Evolutionary conservation across 2,797 vertebrate species (phyloP).

Genomic region (Gobio occitaniae): DNA sequence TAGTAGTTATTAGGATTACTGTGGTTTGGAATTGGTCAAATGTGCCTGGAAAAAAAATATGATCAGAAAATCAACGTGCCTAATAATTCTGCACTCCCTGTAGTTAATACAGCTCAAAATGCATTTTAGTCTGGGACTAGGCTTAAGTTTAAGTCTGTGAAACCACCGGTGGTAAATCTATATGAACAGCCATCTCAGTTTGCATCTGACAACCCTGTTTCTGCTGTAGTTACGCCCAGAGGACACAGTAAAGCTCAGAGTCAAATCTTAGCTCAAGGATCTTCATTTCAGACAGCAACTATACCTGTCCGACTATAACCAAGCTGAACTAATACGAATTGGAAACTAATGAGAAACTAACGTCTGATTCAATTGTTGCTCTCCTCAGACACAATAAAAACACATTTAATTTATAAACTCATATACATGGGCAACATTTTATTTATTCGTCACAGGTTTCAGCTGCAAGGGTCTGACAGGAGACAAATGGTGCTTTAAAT

Average conservation of each 20-base stretch:
- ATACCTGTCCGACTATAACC: background rate
- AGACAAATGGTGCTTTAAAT: constrained; percentile 25
- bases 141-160: background rate
- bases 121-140: too few relatives aligned
- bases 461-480: constrained; percentile 18
- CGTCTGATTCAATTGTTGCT: background rate
- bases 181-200: background rate
- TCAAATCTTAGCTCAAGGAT: constrained; percentile 12
- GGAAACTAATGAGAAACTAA: background rate
- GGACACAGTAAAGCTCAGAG: background rate
- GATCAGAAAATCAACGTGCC: too few relatives aligned
- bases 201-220: background rate
- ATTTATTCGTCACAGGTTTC: constrained; percentile 37
- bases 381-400: background rate
- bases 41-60: too few relatives aligned
- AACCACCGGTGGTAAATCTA: background rate
- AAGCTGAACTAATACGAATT: background rate
- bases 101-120: too few relatives aligned
- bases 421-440: background rate
- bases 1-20: too few relatives aligned
- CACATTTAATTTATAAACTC: constrained; percentile 39
- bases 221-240: background rate
- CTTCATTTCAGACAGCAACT: background rate
- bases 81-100: too few relatives aligned
- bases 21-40: too few relatives aligned